A percentile compares a stretch with the other conserved stretches of the same genome.
Conservation (phyloP, 1,140 invertebrate genomes). For the Patella vulgata region DNA sequence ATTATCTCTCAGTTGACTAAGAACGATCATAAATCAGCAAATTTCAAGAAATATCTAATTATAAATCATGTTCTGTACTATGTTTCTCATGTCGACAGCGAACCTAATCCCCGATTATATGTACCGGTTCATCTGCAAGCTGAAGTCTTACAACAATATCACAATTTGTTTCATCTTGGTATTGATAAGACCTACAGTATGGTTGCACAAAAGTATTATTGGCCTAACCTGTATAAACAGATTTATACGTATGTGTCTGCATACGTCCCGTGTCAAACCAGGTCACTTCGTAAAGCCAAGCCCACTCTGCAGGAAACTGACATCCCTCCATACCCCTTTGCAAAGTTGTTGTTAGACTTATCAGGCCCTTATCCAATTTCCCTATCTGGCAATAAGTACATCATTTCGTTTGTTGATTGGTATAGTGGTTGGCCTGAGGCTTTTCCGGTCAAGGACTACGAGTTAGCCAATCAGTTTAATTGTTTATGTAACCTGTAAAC, state of each 20-base stretch:
- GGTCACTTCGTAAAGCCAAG: slow-evolving; percentile 11
- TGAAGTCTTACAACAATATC: slow-evolving; percentile 19
- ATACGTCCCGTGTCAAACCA: slow-evolving; percentile 29
- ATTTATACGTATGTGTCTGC: slow-evolving; percentile 13
- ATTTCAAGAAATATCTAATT: slow-evolving; percentile 9
- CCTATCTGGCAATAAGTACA: slow-evolving; percentile 29
- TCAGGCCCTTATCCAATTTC: slow-evolving; percentile 26
- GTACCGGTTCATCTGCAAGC: slow-evolving; percentile 11
- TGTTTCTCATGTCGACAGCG: slow-evolving; percentile 15
- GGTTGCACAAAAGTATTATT: slow-evolving; percentile 25
- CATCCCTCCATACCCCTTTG: slow-evolving; percentile 23
- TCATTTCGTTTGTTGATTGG: slow-evolving; percentile 18
- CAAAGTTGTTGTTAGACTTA: slow-evolving; percentile 29
- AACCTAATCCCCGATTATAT: slow-evolving; percentile 16
- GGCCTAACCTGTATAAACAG: slow-evolving; percentile 28
- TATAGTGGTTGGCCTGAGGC: slow-evolving; percentile 29
- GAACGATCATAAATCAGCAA: too few relatives aligned
- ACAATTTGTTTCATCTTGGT: slow-evolving; percentile 27
- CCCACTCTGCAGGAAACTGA: slow-evolving; percentile 24
- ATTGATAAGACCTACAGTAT: slow-evolving; percentile 18
- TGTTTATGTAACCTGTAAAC: too few relatives aligned
- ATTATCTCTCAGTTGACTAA: slow-evolving; percentile 8
- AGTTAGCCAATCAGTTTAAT: too few relatives aligned
- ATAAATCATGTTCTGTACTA: slow-evolving; percentile 24
- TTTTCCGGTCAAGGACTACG: slow-evolving; percentile 23